phyloP scores from a whole-genome alignment of 2,113 vertebrate species.

The Thalassoma bifasciatum region DNA sequence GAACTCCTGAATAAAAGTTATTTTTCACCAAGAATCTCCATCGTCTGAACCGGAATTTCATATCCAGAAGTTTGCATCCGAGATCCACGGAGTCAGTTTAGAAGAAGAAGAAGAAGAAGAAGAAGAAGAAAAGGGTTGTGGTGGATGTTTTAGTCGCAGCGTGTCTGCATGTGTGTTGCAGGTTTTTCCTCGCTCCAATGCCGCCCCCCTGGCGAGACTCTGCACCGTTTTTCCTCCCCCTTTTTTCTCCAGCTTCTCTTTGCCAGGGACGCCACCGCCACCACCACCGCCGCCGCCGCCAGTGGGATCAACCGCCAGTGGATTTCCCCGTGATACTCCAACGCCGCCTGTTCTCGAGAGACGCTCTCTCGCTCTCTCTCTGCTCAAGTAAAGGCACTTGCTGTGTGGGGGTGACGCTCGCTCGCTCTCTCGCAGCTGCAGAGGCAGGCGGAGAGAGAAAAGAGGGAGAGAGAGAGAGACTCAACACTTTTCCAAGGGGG shows the following conservation, averaged over 20 bases:
- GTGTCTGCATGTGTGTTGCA: slow-evolving; percentile 13
- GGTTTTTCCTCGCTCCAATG: slow-evolving; percentile 62
- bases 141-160: slow-evolving; percentile 38
- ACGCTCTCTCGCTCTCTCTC: slow-evolving; percentile 36
- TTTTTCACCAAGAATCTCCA: slow-evolving; percentile 46
- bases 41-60: slow-evolving; percentile 44
- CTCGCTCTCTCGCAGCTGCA: slow-evolving; percentile 83
- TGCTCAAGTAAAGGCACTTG: slow-evolving; percentile 78
- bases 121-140: neutral
- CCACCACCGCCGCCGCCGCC: too few species aligned
- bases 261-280: slow-evolving; percentile 53
- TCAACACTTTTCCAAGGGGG: slow-evolving; percentile 64
- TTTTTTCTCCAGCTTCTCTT: slow-evolving; percentile 59
- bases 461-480: slow-evolving; percentile 35
- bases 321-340: slow-evolving; percentile 54
- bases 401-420: slow-evolving; percentile 76
- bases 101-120: slow-evolving; percentile 27
- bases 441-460: slow-evolving; percentile 65
- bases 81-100: slow-evolving; percentile 45
- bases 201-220: slow-evolving; percentile 56
- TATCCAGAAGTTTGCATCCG: slow-evolving; percentile 61
- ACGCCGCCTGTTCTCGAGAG: slow-evolving; percentile 37
- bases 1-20: slow-evolving; percentile 61
- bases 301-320: slow-evolving; percentile 58
- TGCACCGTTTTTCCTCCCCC: slow-evolving; percentile 14